Base-by-base conservation (phyloP, 2,797 vertebrate species). In the Galago senegalensis region DNA sequence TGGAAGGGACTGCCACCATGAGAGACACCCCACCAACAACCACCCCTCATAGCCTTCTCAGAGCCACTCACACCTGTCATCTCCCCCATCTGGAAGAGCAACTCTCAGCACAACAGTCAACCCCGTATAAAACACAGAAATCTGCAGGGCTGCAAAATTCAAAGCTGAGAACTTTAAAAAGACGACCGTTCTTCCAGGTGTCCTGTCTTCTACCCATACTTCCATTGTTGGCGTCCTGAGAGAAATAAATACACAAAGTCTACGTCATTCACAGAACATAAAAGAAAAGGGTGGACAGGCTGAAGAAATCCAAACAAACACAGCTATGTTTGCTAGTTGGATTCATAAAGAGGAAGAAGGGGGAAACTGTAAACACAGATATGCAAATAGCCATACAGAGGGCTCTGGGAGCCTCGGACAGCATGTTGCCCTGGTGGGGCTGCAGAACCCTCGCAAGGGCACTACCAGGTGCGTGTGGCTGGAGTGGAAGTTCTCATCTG, bases 261-360 rank as follows among this genome's bases (percentile, higher is more conserved):
- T 70, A 91, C 0, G 0, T 97, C 96, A 94, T 92, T 8, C 0
- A 81, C 40, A 53, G 72, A 96, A 94, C 82, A 94, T 2, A 2
- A 96, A 97, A 97, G 96, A 95, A 79, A 69, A 67, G 49, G 40
- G 60, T 2, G 0, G 20, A 25, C 63, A 8, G 16, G 9, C 65
- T 73, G 31, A 93, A 95, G 95, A 96, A 96, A 80, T 65, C 91
- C 85, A 97, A 98, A 96, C 53, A 90, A 96, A 81, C 82, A 61
- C 46, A 93, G 84, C 37, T 73, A 17, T 29, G 31, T 97, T 88
- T 17, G 61, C 95, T 84, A 49, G 56, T 82, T 18, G 73, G 61
- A 88, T 53, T 98, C 86, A 84, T 94, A 63, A 89, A 95, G 96
- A 73, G 94, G 91, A 89, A 92, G 89, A 85, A 79, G 61, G 76